Evolutionary conservation across 1,140 invertebrate genomes (phyloP).

Genomic region (Trachelipus rathkii): DNA sequence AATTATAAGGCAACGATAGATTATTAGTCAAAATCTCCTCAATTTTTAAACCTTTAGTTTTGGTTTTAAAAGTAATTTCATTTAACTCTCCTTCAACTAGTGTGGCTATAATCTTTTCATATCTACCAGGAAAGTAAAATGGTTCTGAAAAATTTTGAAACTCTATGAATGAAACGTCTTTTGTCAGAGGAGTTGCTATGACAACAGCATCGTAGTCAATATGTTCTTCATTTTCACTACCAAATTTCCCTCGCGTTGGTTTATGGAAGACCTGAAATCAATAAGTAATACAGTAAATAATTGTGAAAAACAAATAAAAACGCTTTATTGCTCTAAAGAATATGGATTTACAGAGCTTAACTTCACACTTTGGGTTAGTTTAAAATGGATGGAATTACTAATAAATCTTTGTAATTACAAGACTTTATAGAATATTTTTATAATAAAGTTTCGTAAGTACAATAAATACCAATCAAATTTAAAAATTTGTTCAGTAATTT

Average conservation of each 20-base stretch:
- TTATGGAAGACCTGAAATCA: neutral
- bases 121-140: slow-evolving; percentile 50
- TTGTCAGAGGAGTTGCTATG: slow-evolving; percentile 24
- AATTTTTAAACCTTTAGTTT: slow-evolving; percentile 45
- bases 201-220: slow-evolving; percentile 20
- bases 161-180: slow-evolving; percentile 43
- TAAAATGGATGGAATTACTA: no score
- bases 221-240: neutral
- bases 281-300: no score
- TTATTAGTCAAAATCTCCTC: slow-evolving; percentile 56
- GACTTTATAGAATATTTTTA: no score
- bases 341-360: no score
- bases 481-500: no score
- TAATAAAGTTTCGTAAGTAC: no score
- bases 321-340: no score
- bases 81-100: slow-evolving; percentile 58
- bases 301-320: no score
- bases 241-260: no score
- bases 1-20: slow-evolving; percentile 51
- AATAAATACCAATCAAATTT: no score
- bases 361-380: no score
- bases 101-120: slow-evolving; percentile 59
- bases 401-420: no score
- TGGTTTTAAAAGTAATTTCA: slow-evolving; percentile 52
- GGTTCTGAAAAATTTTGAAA: slow-evolving; percentile 52